phyloP scores from a whole-genome alignment of 2,888 invertebrate species.

The Spilarctia lutea region DNA sequence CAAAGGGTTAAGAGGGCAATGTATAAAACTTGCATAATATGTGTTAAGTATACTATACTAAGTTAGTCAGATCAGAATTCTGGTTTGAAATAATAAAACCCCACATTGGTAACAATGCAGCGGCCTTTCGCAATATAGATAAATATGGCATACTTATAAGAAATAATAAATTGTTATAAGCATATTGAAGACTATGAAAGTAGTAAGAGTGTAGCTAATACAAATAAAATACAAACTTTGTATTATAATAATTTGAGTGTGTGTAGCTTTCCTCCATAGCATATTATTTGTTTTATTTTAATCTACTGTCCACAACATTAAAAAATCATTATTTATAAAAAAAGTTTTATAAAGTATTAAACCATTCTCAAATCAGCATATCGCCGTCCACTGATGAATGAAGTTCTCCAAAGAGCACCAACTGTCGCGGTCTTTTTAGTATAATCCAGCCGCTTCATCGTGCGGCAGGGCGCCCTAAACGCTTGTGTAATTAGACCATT shows the following conservation, averaged over 20 bases:
- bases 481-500: too few species aligned
- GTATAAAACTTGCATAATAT: not conserved
- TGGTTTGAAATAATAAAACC: slow-evolving; percentile 9
- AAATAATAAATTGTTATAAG: slow-evolving; percentile 6
- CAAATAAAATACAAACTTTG: not conserved
- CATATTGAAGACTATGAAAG: slow-evolving; percentile 8
- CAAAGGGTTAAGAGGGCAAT: not conserved
- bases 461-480: too few species aligned
- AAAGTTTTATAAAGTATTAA: not conserved
- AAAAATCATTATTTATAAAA: not conserved
- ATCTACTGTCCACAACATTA: not conserved
- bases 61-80: slow-evolving; percentile 4
- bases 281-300: not conserved
- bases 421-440: not conserved
- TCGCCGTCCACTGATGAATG: too few species aligned
- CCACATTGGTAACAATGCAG: slow-evolving; percentile 15
- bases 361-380: not conserved
- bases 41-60: not conserved
- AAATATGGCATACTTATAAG: not conserved
- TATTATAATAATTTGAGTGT: not conserved
- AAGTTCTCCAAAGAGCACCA: not conserved
- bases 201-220: not conserved
- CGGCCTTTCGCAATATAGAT: slow-evolving; percentile 20
- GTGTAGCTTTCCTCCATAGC: not conserved
- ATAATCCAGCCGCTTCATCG: too few species aligned